A percentile compares a stretch with the other conserved stretches of the same genome.
These are phyloP conservation scores for Erythrolamprus reginae DNA, from an alignment of 2,113 vertebrate genomes.

Conservation along the genomic window DNA sequence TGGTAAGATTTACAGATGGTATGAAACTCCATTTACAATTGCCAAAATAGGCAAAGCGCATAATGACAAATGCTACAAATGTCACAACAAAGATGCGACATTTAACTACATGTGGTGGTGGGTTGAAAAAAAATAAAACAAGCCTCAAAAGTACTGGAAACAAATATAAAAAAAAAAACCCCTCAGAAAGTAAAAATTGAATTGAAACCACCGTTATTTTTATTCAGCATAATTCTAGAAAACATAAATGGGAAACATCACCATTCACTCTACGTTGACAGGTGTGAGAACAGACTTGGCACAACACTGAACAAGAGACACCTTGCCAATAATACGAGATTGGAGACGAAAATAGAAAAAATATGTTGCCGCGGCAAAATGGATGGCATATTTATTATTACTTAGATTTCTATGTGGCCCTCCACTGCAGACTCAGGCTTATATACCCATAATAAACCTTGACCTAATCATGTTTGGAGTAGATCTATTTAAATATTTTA, in stretches of 20 bases:
- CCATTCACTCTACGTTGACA: not conserved
- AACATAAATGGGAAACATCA: not conserved
- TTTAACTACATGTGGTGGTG: not conserved
- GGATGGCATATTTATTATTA: no score
- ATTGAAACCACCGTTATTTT: not conserved
- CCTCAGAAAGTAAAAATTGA: not conserved
- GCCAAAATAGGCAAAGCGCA: not conserved
- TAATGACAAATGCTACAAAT: not conserved
- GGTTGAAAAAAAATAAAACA: not conserved
- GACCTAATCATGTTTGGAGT: no score
- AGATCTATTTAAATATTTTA: no score
- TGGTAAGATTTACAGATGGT: not conserved
- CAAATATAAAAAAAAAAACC: not conserved
- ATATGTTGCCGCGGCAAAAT: not conserved
- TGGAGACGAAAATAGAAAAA: not conserved
- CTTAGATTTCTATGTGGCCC: no score
- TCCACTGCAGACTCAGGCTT: no score
- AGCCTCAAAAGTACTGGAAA: not conserved
- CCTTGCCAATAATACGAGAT: not conserved
- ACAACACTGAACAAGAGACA: not conserved
- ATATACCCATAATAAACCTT: no score
- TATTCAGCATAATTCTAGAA: not conserved
- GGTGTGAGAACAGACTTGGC: not conserved
- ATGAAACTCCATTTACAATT: not conserved
- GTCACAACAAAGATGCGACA: not conserved